Evolutionary conservation across 1,140 invertebrate species (phyloP), one percentile per base, ranked within the genome.

Genomic region (Heliconius eleuchia): DNA sequence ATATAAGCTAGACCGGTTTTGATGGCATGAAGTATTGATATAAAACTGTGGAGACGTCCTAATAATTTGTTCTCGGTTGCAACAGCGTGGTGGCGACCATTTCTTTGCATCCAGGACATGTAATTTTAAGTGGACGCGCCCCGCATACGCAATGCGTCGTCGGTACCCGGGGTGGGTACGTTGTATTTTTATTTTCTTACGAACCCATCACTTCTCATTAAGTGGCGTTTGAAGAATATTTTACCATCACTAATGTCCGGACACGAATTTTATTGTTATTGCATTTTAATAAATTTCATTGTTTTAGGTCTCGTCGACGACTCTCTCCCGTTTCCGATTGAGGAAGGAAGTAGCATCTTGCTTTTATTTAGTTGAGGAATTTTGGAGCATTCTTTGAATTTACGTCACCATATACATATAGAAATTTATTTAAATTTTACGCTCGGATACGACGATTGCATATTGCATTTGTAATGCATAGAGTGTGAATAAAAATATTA

Each of bases 141-240:
- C 86, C 84, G 92, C 92, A 94, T 94, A 93, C 87, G 76, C 77
- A 87, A 91, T 92, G 87, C 81, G 79, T 66, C 82, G 83, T 85
- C 82, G 85, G 85, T 87, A 88, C 85, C 86, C 87, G 72, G 85
- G 85, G 90, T 86, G 84, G 89, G 85, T 86, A 84, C 88, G 92
- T 90, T 94, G 91, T 93, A 86, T 93, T 92, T 93, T 92, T 92
- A 93, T 93, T 94, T 94, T 94, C 93, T 91, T 92, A 93, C 85
- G 92, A 94, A 94, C 93, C 91, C 93, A 94, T 94, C 92, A 94
- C 88, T 94, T 94, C 93, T 94, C 92, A 94, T 94, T 94, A 94
- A 94, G 88, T 90, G 90, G 88, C 93, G 93, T 93, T 93, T 91
- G 91, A 89, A 93, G 93, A 94, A 94, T 94, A 94, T 92, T 85